phyloP scores from a whole-genome alignment of 2,797 vertebrate species.

The Avahi laniger region DNA sequence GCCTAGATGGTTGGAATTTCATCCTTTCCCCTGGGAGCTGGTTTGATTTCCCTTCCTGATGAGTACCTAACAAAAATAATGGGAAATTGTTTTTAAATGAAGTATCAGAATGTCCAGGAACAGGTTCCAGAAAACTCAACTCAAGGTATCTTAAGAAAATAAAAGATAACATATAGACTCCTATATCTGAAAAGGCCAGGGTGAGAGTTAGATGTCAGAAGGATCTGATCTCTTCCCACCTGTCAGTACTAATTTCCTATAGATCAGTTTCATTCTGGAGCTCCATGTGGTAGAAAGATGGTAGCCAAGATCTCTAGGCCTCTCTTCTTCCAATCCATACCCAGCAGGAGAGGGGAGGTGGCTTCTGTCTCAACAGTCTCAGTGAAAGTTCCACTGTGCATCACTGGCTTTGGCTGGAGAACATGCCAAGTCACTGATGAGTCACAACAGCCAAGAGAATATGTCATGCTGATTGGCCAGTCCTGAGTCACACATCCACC shows the following conservation, averaged over 20 bases:
- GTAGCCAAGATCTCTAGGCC: background rate
- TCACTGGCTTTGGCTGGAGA: background rate
- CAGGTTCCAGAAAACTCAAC: background rate
- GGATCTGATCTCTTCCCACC: background rate
- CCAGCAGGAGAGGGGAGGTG: background rate
- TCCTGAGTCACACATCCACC: background rate
- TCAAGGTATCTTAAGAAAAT: conserved; percentile 11
- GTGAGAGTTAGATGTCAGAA: background rate
- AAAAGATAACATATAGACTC: background rate
- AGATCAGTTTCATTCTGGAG: background rate
- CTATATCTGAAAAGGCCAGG: background rate
- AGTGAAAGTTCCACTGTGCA: background rate
- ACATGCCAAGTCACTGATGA: background rate
- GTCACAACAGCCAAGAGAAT: background rate
- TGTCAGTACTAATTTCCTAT: background rate
- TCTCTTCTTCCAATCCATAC: background rate
- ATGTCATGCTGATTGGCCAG: background rate
- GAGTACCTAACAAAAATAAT: background rate
- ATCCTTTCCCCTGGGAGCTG: background rate
- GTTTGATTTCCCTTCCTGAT: background rate
- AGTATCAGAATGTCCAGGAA: background rate
- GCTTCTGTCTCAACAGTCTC: background rate
- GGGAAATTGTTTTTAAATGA: background rate
- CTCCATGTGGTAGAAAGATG: background rate
- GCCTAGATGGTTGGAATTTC: background rate